A percentile compares a stretch with the other conserved stretches of the same genome.
These are phyloP conservation scores for Leptopilina syphax DNA, from an alignment of 2,888 invertebrate species.

Conservation along the genomic window DNA sequence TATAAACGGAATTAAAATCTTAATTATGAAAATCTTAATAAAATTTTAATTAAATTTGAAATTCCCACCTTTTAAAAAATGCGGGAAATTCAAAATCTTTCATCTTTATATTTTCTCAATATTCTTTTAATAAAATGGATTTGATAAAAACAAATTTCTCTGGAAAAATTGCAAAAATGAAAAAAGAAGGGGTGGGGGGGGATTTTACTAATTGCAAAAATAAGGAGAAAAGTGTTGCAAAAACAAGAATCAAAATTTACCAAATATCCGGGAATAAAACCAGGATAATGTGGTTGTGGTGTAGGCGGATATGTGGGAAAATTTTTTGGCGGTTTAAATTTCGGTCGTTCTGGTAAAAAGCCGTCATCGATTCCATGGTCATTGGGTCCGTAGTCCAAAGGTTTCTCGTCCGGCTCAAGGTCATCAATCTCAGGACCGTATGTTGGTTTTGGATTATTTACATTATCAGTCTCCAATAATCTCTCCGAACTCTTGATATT, in stretches of 20 bases:
- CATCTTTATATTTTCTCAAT: not conserved
- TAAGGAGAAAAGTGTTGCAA: not conserved
- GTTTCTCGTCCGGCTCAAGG: conserved; percentile 71
- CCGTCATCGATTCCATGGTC: conserved; percentile 82
- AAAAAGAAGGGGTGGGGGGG: not conserved
- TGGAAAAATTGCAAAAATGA: not conserved
- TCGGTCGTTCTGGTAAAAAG: conserved; percentile 73
- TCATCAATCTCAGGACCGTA: conserved; percentile 81
- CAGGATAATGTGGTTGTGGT: conserved; percentile 38
- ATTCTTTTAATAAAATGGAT: not conserved
- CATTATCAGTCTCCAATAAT: conserved; percentile 77
- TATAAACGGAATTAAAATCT: too few relatives aligned
- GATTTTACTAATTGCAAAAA: not conserved
- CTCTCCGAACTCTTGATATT: conserved; percentile 66
- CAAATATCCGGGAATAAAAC: conserved; percentile 40
- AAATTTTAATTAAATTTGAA: not conserved
- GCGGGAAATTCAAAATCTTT: not conserved
- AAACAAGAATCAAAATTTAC: not conserved
- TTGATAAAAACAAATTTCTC: not conserved
- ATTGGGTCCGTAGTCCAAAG: conserved; percentile 58
- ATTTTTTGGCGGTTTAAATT: conserved; percentile 45
- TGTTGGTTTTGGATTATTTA: conserved; percentile 77
- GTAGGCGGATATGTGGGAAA: conserved; percentile 39
- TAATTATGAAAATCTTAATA: too few relatives aligned
- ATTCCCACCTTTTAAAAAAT: not conserved